Evolutionary conservation across 2,888 invertebrate species (phyloP).

Genomic region (Electrophaes corylata): DNA sequence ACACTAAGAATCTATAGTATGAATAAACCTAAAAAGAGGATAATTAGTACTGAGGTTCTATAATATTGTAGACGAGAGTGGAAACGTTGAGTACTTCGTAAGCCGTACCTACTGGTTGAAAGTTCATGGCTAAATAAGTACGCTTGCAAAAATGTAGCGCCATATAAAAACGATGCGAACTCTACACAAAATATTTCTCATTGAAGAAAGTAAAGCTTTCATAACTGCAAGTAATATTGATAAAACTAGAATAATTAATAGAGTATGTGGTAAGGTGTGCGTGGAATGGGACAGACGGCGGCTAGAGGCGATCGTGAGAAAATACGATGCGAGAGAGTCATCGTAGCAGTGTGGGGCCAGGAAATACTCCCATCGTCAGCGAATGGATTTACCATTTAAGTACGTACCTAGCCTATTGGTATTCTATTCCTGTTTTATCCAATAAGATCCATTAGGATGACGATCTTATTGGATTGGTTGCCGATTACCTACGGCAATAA

Average conservation of each 20-base stretch:
- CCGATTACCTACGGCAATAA: no score
- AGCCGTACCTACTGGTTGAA: neutral
- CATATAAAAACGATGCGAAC: constrained; percentile 25
- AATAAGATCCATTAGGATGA: no score
- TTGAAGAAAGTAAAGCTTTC: constrained; percentile 34
- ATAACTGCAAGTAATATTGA: constrained; percentile 33
- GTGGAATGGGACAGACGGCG: constrained; percentile 38
- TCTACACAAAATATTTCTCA: constrained; percentile 16
- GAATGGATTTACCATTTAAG: no score
- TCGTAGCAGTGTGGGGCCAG: constrained; percentile 50
- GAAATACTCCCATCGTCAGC: constrained; percentile 6
- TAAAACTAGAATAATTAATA: constrained; percentile 41
- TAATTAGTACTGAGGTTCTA: no score
- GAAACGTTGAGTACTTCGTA: neutral
- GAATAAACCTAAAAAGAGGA: no score
- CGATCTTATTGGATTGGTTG: no score
- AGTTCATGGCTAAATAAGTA: constrained; percentile 15
- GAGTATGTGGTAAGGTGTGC: constrained; percentile 45
- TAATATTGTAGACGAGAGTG: neutral
- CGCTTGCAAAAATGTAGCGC: constrained; percentile 14
- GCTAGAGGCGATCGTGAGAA: constrained; percentile 67
- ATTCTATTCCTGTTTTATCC: no score
- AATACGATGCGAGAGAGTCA: constrained; percentile 60
- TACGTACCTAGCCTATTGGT: no score
- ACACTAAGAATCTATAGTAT: no score